phyloP scores from a whole-genome alignment of 1,140 invertebrate genomes.

The Tachypleus tridentatus region DNA sequence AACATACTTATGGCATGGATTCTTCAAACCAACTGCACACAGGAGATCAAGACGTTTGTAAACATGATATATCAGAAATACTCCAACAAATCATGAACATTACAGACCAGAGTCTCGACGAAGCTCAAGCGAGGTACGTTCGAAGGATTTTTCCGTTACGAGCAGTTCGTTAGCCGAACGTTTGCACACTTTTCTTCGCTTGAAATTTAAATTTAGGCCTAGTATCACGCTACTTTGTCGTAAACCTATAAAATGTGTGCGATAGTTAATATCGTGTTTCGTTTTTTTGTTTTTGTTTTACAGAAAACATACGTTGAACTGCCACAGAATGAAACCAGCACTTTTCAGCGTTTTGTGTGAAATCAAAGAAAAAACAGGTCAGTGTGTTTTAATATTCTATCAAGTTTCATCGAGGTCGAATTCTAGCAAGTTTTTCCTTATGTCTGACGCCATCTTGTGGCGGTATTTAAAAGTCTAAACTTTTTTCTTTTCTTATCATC shows the following conservation, averaged over 20 bases:
- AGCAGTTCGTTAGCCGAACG: too few relatives aligned
- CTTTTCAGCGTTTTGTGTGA: constrained; percentile 91
- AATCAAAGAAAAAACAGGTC: constrained; percentile 96
- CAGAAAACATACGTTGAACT: constrained; percentile 86
- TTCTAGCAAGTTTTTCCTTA: too few relatives aligned
- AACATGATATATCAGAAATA: constrained; percentile 42
- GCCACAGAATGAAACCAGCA: constrained; percentile 91
- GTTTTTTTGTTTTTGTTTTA: constrained; percentile 23
- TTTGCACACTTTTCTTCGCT: too few relatives aligned
- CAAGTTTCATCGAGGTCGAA: too few relatives aligned
- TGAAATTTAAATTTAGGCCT: too few relatives aligned
- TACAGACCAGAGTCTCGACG: constrained; percentile 94
- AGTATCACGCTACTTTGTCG: too few relatives aligned
- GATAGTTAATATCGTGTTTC: too few relatives aligned
- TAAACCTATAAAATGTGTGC: too few relatives aligned
- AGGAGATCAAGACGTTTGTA: constrained; percentile 41
- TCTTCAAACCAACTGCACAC: constrained; percentile 33
- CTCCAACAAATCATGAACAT: constrained; percentile 98
- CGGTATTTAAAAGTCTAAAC: too few relatives aligned
- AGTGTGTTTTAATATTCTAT: constrained; percentile 27
- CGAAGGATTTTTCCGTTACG: background rate
- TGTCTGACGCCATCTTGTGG: too few relatives aligned
- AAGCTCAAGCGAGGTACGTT: constrained; percentile 81
- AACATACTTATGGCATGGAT: constrained; percentile 26
- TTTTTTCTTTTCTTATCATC: too few relatives aligned